Evolutionary conservation across 2,797 vertebrate species (phyloP), one percentile per base, ranked within the genome.

Genomic region (Phalanger gymnotis): DNA sequence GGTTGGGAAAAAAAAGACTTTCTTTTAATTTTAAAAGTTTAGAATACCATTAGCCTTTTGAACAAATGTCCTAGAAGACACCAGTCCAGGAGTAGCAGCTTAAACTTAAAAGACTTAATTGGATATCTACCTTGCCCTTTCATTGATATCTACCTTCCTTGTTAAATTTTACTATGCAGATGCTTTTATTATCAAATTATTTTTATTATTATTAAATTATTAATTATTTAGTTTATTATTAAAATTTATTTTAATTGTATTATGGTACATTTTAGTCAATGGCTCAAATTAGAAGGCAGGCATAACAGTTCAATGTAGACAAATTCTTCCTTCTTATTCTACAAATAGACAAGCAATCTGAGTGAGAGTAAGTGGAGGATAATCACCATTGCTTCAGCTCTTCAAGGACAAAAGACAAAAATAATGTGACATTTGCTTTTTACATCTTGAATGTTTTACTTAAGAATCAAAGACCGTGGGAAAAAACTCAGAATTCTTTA

Each of bases 341-440:
- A 53, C 51, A 89, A 81, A 95, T 91, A 97, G 95, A 95, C 73
- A 54, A 0, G 4, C 66, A 92, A 89, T 96, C 94, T 92, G 53
- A 95, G 96, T 91, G 66, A 90, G 96, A 95, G 95, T 96, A 97
- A 98, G 98, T 95, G 97, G 90, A 97, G 95, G 98, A 73, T 4
- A 47, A 97, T 47, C 0, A 95, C 91, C 94, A 53, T n/a, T 89
- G 92, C 81, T 73, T 97, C 66, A 91, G 34, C 92, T 94, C 94
- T 90, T 96, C 54, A 94, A 34, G 93, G 92, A 92, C 1, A 93
- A 96, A 95, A 10, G 0, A 97, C 95, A 95, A 97, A 97, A 98
- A 98, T 97, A 97, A 97, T 96, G 94, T 96, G 93, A 97, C 97
- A 97, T 97, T 97, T 98, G 97, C 95, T 97, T 98, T 93, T 52